These are phyloP conservation scores for Bombylius discolor DNA, from an alignment of 2,888 invertebrate genomes.

Conservation along the genomic window DNA sequence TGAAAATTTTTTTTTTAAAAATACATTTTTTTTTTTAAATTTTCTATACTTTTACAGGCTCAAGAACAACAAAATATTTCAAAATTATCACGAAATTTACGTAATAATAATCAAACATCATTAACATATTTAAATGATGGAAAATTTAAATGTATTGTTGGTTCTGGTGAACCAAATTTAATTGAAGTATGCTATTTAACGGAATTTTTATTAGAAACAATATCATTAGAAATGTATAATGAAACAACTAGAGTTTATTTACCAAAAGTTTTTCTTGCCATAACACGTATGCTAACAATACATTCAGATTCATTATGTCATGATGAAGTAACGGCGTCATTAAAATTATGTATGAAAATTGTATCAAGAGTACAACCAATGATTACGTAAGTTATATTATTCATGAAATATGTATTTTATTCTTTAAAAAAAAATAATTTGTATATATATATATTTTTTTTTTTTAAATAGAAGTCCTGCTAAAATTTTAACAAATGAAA, in stretches of 20 bases:
- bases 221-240: constrained; percentile 60
- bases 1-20: too few species aligned
- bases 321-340: constrained; percentile 48
- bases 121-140: constrained; percentile 10
- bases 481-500: constrained; percentile 20
- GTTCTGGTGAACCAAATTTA: constrained; percentile 49
- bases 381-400: constrained; percentile 30
- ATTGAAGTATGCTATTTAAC: constrained; percentile 58
- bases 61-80: constrained; percentile 13
- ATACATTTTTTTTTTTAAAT: not conserved
- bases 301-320: constrained; percentile 38
- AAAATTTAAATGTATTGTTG: constrained; percentile 39
- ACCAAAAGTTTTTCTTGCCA: constrained; percentile 58
- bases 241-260: constrained; percentile 66
- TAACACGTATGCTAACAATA: constrained; percentile 46
- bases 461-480: constrained; percentile 27
- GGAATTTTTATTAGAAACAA: constrained; percentile 61
- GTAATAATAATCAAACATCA: constrained; percentile 11
- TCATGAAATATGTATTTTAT: not conserved
- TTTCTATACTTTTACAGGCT: constrained; percentile 17
- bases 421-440: not conserved
- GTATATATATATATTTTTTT: not conserved
- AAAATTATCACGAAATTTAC: constrained; percentile 13
- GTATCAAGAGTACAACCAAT: constrained; percentile 61
- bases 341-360: constrained; percentile 58